phyloP scores from a whole-genome alignment of 2,797 vertebrate species.

The Crypturellus tataupa region DNA sequence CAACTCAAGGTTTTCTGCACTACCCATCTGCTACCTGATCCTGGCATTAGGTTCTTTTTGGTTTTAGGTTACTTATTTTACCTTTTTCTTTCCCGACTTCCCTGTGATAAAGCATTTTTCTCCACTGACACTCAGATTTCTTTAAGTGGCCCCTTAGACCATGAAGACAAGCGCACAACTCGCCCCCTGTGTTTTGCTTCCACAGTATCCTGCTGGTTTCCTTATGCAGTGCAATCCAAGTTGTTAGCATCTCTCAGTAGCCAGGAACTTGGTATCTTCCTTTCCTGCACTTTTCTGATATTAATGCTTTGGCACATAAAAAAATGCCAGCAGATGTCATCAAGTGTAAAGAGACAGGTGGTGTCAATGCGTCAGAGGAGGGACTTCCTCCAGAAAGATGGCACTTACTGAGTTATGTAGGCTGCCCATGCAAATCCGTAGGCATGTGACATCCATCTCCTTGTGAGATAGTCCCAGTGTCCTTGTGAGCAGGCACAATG shows the following conservation, averaged over 20 bases:
- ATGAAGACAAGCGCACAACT: neutral
- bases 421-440: constrained; percentile 67
- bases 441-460: constrained; percentile 56
- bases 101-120: neutral
- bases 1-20: constrained; percentile 59
- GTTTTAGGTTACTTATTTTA: neutral
- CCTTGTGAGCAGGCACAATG: constrained; percentile 30
- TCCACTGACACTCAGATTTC: neutral
- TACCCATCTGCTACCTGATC: constrained; percentile 50
- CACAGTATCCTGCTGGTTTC: neutral
- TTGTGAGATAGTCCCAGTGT: constrained; percentile 49
- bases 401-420: constrained; percentile 63
- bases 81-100: neutral
- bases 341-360: constrained; percentile 77
- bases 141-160: neutral
- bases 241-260: neutral
- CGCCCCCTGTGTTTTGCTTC: neutral
- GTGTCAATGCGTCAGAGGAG: constrained; percentile 77
- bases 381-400: constrained; percentile 77
- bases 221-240: neutral
- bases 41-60: neutral
- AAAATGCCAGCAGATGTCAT: constrained; percentile 80
- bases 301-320: constrained; percentile 68
- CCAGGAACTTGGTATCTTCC: constrained; percentile 39
- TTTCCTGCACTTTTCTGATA: constrained; percentile 13